Percentiles rank a stretch among this genome's conserved stretches.
phyloP scores from a whole-genome alignment of 2,797 vertebrate species.

The Parauchenoglanis punctatus region DNA sequence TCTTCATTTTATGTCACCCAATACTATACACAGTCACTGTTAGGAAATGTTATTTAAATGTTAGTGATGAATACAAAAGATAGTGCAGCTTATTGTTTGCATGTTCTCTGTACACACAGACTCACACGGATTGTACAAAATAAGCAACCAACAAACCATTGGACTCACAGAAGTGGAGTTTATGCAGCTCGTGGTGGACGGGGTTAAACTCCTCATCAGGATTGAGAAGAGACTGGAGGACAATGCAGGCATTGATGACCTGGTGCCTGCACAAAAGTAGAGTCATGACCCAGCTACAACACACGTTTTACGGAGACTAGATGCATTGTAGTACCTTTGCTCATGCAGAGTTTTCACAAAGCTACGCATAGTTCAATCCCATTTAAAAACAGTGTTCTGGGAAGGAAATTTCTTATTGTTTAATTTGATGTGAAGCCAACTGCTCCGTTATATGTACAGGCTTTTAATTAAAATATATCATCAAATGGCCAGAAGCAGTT shows the following conservation, averaged over 20 bases:
- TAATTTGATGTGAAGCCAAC: neutral
- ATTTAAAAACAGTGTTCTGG: neutral
- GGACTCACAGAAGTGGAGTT: conserved; percentile 69
- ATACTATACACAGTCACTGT: neutral
- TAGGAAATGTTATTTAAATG: neutral
- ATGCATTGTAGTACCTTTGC: neutral
- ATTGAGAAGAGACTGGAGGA: conserved; percentile 73
- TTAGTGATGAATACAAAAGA: neutral
- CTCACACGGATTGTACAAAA: conserved; percentile 47
- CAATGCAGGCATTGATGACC: conserved; percentile 61
- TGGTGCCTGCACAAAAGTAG: conserved; percentile 67
- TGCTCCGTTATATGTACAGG: neutral
- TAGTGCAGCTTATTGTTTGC: neutral
- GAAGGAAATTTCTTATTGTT: neutral
- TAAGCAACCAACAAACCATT: conserved; percentile 69
- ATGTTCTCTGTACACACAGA: conserved; percentile 37
- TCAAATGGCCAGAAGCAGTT: neutral
- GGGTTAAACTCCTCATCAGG: conserved; percentile 70
- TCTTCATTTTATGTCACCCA: neutral
- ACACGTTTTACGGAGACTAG: neutral
- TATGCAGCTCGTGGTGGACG: conserved; percentile 74
- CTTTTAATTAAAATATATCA: neutral
- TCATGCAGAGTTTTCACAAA: neutral
- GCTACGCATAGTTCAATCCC: neutral
- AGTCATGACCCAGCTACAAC: neutral